Percentiles rank a stretch among this genome's conserved stretches.
Evolutionary conservation across 2,888 invertebrate species (phyloP).

Genomic region (Leptinotarsa haldemani): DNA sequence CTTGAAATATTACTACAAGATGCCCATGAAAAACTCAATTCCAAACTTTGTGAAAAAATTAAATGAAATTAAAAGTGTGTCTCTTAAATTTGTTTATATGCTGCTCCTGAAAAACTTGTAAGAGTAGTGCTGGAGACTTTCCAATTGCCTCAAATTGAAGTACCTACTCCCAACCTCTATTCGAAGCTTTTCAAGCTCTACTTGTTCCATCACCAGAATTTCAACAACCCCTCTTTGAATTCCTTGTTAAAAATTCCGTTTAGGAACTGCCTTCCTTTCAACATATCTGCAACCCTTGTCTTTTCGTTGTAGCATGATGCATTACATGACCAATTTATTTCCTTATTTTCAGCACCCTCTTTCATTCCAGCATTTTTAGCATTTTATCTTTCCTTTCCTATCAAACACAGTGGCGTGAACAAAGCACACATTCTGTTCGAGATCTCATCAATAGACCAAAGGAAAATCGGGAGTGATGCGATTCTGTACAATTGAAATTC

Average conservation of each 20-base stretch:
- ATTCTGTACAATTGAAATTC: no score
- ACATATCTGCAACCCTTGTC: conserved; percentile 29
- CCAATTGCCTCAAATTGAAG: not conserved
- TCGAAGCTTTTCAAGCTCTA: not conserved
- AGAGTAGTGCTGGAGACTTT: not conserved
- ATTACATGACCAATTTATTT: conserved; percentile 45
- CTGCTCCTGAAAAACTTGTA: no score
- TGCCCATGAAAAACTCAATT: no score
- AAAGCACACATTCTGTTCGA: not conserved
- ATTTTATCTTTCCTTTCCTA: conserved; percentile 18
- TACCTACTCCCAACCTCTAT: not conserved
- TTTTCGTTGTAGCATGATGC: conserved; percentile 34
- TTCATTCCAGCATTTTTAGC: conserved; percentile 34
- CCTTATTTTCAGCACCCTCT: conserved; percentile 44
- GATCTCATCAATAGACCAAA: not conserved
- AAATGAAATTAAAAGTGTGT: no score
- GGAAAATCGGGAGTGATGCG: not conserved
- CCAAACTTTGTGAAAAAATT: no score
- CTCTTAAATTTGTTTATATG: no score
- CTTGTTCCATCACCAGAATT: not conserved
- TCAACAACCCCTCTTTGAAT: conserved; percentile 20
- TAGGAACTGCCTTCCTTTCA: conserved; percentile 35
- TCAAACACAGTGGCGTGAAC: conserved; percentile 9
- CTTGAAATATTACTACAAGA: no score
- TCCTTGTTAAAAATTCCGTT: conserved; percentile 40